These are phyloP conservation scores for Melangyna quadrimaculata DNA, from an alignment of 2,888 invertebrate species.

Conservation along the genomic window DNA sequence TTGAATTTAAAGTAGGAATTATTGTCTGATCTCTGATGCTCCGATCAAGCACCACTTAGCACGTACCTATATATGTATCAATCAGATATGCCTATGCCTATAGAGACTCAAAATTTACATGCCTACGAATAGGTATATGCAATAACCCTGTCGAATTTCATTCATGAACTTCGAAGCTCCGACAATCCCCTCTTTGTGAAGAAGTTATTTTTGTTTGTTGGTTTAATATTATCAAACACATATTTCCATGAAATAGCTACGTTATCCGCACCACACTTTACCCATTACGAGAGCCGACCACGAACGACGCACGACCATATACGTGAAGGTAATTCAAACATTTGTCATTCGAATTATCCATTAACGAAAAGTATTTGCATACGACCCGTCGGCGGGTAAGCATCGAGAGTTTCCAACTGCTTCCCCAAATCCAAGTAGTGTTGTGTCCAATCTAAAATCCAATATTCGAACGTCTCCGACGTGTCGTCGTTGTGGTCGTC, in stretches of 20 bases:
- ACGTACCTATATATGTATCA: background rate
- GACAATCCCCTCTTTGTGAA: conserved; percentile 3
- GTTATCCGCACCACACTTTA: conserved; percentile 39
- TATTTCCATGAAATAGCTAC: conserved; percentile 39
- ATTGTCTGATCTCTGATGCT: background rate
- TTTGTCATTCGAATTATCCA: conserved; percentile 69
- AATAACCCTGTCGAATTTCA: conserved; percentile 32
- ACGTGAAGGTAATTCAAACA: conserved; percentile 66
- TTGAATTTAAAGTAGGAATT: background rate
- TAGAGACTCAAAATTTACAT: background rate
- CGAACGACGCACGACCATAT: conserved; percentile 23
- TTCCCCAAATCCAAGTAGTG: background rate
- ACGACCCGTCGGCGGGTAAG: conserved; percentile 65
- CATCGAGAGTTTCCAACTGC: conserved; percentile 54
- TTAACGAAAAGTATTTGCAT: conserved; percentile 69
- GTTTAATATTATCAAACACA: conserved; percentile 27
- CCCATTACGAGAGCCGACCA: conserved; percentile 17
- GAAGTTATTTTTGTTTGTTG: background rate
- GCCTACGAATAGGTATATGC: background rate
- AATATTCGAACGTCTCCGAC: background rate
- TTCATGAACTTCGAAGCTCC: conserved; percentile 46
- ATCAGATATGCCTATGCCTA: background rate
- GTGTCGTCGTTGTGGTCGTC: background rate
- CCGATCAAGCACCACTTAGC: background rate
- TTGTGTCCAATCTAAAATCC: conserved; percentile 11